Base-by-base conservation (phyloP, 2,888 invertebrate genomes). In the Drosophila quinaria region DNA sequence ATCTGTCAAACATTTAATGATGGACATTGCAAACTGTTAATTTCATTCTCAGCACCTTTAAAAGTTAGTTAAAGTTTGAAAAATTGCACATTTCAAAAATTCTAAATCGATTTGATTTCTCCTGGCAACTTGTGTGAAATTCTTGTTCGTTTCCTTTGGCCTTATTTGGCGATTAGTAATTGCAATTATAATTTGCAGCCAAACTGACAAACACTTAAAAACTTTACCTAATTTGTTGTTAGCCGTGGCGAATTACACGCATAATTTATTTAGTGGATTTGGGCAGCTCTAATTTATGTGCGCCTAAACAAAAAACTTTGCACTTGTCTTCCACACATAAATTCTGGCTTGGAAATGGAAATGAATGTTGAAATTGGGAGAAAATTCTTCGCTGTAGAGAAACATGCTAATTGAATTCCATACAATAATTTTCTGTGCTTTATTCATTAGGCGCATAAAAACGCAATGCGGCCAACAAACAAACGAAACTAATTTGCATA, bases 401-500 rank as follows among this genome's bases (percentile, higher is more conserved):
- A 76, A 80, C 73, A 72, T 62, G 78, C 77, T 81, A 81, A 81
- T 81, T 81, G 83, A 81, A 83, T 77, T 77, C 65, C 79, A 67
- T 74, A 73, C 82, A 82, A 80, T 81, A 81, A 81, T 82, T 81
- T 80, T 41, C 69, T 71, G 77, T 81, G 77, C 83, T 83, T 81
- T 83, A 83, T 81, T 81, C 81, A 81, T 83, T 83, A 74, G 77
- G 61, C 70, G 54, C 58, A 74, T 65, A 60, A 70, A 76, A 76
- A 69, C 75, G 68, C 72, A 75, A 69, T 61, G 72, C 60, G 76
- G 59, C 65, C 76, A 73, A 49, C 67, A 50, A 54, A 9, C 37
- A n/a, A 76, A 70, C 75, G 72, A 71, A 76, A 82, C 68, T 79
- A 77, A 81, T 81, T 81, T 83, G 74, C 81, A 81, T 81, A 74